These are phyloP conservation scores for Otis tarda DNA, from an alignment of 2,113 vertebrate species.

Conservation along the genomic window DNA sequence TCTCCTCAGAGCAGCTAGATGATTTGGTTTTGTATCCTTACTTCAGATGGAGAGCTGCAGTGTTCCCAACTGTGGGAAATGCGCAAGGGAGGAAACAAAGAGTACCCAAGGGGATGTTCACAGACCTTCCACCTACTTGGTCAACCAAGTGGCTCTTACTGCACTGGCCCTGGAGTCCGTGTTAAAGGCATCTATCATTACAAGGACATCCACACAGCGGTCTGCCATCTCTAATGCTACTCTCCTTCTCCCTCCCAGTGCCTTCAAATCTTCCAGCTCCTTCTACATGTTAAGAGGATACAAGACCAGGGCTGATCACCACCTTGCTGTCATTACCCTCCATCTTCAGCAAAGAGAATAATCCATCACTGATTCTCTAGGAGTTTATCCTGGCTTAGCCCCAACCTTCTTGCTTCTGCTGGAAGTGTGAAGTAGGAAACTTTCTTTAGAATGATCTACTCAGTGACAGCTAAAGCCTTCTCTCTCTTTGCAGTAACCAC, in stretches of 20 bases:
- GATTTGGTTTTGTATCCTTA: background rate
- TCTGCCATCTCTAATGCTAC: background rate
- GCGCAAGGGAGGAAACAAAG: background rate
- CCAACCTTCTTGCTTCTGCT: background rate
- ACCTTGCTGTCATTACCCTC: background rate
- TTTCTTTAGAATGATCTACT: background rate
- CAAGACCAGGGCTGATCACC: background rate
- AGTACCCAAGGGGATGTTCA: background rate
- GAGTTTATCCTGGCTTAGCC: background rate
- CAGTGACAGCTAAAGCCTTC: background rate
- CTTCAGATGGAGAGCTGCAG: background rate
- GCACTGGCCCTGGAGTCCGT: background rate
- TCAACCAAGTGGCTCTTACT: fast-evolving
- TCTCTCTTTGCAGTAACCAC: background rate
- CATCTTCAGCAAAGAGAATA: background rate
- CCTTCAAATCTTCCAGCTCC: background rate
- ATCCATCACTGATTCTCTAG: background rate
- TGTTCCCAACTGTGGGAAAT: background rate
- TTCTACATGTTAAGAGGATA: background rate
- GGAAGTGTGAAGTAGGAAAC: background rate
- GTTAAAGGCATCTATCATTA: background rate
- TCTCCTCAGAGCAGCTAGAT: background rate
- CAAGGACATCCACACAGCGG: background rate
- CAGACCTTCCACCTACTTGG: background rate
- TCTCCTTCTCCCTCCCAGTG: background rate